Base-by-base conservation (phyloP, 2,797 vertebrate genomes). In the Premnoplex brunnescens region DNA sequence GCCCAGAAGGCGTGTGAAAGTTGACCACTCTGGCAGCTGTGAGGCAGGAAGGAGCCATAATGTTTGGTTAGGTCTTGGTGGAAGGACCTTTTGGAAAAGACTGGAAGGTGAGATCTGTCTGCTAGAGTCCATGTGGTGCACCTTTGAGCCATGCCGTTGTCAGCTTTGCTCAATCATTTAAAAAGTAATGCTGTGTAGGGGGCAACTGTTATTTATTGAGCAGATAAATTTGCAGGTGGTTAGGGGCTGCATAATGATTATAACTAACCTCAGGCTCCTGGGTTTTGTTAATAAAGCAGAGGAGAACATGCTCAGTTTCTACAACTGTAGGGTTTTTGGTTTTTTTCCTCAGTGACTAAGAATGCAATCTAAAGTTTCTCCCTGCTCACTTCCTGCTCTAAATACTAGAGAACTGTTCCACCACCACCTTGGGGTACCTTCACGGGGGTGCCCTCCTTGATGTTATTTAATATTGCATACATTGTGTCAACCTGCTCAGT, bases 191-290 rank as follows among this genome's bases (percentile, higher is more conserved):
- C 85, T 88, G 11, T 1, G 0, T n/a, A 28, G 30, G 48, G 22
- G 10, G 12, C 0, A 1, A 22, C 32, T 52, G n/a, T 43, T 91
- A 18, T 0, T 82, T 88, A n/a, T 13, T 12, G 27, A 78, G 22
- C 74, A 60, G 36, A 26, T 55, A 0, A 12, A 75, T 89, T 60
- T 0, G 0, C 9, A 22, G 79, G 44, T 63, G 20, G 8, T 41
- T 34, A 44, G 43, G 51, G 28, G 26, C 43, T 30, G 5, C 0
- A 0, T 60, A 51, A 30, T 84, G 64, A 39, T 27, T 55, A 12
- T 55, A 81, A n/a, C n/a, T 75, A 64, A 9, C 23, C 26, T 48
- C 28, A 80, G 55, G n/a, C 32, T 85, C 34, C 46, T 64, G 21
- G 2, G 5, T 93, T 79, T 85, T 64, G 9, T 79, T 75, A 59